Evolutionary conservation across 1,140 invertebrate genomes (phyloP), one percentile per base, ranked within the genome.

Genomic region (Drosophila sechellia): DNA sequence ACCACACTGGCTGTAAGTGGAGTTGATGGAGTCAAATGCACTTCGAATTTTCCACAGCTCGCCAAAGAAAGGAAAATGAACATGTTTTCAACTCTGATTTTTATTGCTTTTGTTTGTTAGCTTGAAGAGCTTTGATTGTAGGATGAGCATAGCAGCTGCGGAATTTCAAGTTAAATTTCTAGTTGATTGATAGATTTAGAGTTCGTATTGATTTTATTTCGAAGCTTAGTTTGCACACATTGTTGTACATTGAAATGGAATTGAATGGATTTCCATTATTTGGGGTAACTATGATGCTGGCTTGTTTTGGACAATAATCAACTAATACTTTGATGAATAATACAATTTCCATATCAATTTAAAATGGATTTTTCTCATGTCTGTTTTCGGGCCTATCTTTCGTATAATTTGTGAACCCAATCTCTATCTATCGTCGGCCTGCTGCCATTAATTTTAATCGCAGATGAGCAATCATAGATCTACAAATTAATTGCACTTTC

Each of bases 401-500:
- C 49, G 48, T 17, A 13, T 45, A 20, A 5, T 49, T 15, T 15
- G 5, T 15, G 3, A 5, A 15, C 3, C 20, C 6, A 25, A 37
- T 13, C n/a, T 22, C 31, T 22, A 22, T 22, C 20, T 22, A 25
- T 53, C 11, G 4, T 12, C 31, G 4, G 8, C 20, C 8, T 1
- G 27, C 10, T 31, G 15, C 17, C 43, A 15, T 40, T n/a, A 35
- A 49, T 49, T 45, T 25, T 13, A 66, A 64, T 49, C 31, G 0
- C 35, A 31, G 43, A 63, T 49, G 58, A 63, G 58, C 63, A 31
- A 66, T 49, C 35, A 13, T 22, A 49, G 64, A 70, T 49, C 40
- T 43, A 69, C 53, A 50, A 75, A 75, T 84, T 84, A 77, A 70
- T 70, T 70, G 66, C 77, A 79, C 78, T 84, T 79, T 77, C 64